These are phyloP conservation scores for Phycodurus eques DNA, from an alignment of 2,113 vertebrate genomes.

Conservation along the genomic window DNA sequence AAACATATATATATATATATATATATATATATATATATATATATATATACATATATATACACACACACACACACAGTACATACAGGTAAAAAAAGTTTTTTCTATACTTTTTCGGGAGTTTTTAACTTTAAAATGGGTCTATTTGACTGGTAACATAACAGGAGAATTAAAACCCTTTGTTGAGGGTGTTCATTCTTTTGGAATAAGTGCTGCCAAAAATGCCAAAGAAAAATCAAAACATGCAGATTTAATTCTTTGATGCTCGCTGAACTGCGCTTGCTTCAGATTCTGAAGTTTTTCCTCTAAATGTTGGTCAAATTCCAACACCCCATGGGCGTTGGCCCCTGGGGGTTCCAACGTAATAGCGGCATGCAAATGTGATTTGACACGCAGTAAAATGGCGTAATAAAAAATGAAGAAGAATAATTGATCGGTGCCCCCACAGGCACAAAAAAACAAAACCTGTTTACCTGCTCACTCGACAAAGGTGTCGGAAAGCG, in stretches of 20 bases:
- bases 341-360: background rate
- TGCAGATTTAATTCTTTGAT: background rate
- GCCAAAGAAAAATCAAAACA: background rate
- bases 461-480: constrained; percentile 58
- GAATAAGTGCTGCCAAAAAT: too few species aligned
- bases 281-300: background rate
- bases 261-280: too few species aligned
- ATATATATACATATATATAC: too few species aligned
- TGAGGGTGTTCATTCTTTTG: too few species aligned
- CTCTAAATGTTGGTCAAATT: background rate
- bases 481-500: constrained; percentile 60
- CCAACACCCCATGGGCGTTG: background rate
- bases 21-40: too few species aligned
- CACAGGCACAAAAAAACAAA: constrained; percentile 47
- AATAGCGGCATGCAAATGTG: constrained; percentile 24
- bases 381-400: constrained; percentile 33
- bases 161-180: too few species aligned
- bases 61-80: too few species aligned
- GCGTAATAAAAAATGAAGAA: constrained; percentile 55
- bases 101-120: too few species aligned
- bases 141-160: too few species aligned
- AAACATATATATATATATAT: too few species aligned
- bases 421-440: constrained; percentile 61
- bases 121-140: too few species aligned
- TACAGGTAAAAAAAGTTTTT: too few species aligned